Conservation (phyloP, 1,140 invertebrate species). For the Ganaspis sp. region DNA sequence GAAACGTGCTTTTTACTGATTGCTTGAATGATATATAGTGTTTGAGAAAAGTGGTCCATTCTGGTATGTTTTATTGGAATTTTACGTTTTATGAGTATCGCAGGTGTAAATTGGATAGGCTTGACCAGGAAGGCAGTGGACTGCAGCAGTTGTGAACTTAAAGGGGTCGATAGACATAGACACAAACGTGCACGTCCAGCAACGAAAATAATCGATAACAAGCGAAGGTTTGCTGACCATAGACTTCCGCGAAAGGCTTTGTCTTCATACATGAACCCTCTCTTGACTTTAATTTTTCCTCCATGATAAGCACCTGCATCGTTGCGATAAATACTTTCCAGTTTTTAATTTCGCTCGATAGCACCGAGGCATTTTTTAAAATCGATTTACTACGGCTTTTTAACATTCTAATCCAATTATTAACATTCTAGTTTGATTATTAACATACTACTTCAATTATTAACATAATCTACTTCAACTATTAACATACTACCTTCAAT, state of each 20-base stretch:
- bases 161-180: neutral
- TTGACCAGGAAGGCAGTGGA: slow-evolving; percentile 1
- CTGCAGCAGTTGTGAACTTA: slow-evolving; percentile 7
- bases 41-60: neutral
- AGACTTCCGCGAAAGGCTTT: slow-evolving; percentile 28
- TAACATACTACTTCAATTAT: no score
- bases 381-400: no score
- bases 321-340: neutral
- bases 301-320: neutral
- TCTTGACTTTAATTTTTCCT: slow-evolving; percentile 7
- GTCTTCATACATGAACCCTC: slow-evolving; percentile 18
- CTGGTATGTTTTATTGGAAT: neutral
- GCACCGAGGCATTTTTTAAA: neutral
- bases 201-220: slow-evolving; percentile 21
- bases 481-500: no score
- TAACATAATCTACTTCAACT: no score
- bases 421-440: neutral
- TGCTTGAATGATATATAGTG: neutral
- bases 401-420: no score
- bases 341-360: neutral
- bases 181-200: neutral
- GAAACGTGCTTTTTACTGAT: no score
- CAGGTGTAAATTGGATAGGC: slow-evolving; percentile 23
- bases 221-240: slow-evolving; percentile 26
- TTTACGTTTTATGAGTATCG: neutral